Evolutionary conservation across 37 sponge, comb jelly and placozoan species (phyloP), one percentile per base, ranked within the genome.

Genomic region (Corticium candelabrum): DNA sequence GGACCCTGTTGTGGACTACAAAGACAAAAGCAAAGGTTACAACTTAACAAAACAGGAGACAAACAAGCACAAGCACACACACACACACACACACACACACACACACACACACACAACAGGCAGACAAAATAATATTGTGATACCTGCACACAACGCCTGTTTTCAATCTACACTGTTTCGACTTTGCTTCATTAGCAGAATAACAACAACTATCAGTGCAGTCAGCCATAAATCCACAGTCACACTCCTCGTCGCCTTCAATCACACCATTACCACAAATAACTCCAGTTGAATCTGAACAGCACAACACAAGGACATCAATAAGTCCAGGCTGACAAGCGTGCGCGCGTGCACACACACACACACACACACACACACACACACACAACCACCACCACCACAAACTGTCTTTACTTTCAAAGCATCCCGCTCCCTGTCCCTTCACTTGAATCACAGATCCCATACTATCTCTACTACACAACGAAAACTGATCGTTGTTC

Each of bases 401-500:
- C 11, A 43, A 5, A 43, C 56, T 21, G 11, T 21, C 5, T 5
- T 32, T 29, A 35, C 36, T 29, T 34, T 29, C 36, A 70, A 70
- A 70, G 73, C 73, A 70, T 7, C 31, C 73, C 73, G 73, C 31
- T 31, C 76, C 41, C 37, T 3, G 67, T 30, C 29, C 73, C 35
- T 34, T 80, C 34, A 39, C 35, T 27, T 69, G 27, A 70, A 88
- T 81, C 76, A 92, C 79, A 1, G 41, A 38, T 0, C 40, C 41
- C 79, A 96, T 96, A 40, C 38, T 31, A 0, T 5, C 35, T 1
- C 68, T 77, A 40, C 90, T 89, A 35, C 90, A 86, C 4, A 78
- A 34, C 21, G 93, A 92, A 77, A 96, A 96, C 41, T 77, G n/a
- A 21, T 83, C 79, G 80, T 96, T 96, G 86, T 96, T 96, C 37